Evolutionary conservation across 2,113 vertebrate genomes (phyloP).

Genomic region (Elgaria multicarinata): DNA sequence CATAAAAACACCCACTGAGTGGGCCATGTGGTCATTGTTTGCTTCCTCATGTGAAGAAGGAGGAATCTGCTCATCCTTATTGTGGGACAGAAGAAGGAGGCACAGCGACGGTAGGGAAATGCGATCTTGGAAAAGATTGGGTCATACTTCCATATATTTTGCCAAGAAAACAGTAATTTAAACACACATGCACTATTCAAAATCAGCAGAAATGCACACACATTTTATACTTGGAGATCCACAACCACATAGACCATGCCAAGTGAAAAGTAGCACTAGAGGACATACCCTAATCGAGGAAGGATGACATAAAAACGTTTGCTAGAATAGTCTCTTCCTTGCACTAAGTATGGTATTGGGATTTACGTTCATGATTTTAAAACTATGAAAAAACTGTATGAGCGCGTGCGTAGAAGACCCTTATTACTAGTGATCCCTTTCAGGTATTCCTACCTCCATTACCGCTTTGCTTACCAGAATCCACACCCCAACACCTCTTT

Average conservation of each 20-base stretch:
- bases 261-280: not conserved
- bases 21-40: too few species aligned
- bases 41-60: too few species aligned
- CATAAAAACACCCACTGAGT: too few species aligned
- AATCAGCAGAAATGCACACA: not conserved
- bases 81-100: too few species aligned
- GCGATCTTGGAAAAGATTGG: not conserved
- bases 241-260: not conserved
- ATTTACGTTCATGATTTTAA: not conserved
- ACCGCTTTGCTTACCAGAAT: not conserved
- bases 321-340: not conserved
- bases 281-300: not conserved
- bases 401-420: not conserved
- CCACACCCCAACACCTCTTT: not conserved
- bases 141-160: not conserved
- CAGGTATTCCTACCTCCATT: not conserved
- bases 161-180: not conserved
- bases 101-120: too few species aligned
- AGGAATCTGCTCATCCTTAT: too few species aligned
- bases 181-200: not conserved
- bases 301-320: not conserved
- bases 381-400: not conserved
- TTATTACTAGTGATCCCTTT: not conserved
- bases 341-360: not conserved
- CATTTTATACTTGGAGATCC: not conserved